Percentiles rank a stretch among this genome's conserved stretches.
Conservation (phyloP, 1,140 invertebrate genomes). For the Platorchestia sp. region DNA sequence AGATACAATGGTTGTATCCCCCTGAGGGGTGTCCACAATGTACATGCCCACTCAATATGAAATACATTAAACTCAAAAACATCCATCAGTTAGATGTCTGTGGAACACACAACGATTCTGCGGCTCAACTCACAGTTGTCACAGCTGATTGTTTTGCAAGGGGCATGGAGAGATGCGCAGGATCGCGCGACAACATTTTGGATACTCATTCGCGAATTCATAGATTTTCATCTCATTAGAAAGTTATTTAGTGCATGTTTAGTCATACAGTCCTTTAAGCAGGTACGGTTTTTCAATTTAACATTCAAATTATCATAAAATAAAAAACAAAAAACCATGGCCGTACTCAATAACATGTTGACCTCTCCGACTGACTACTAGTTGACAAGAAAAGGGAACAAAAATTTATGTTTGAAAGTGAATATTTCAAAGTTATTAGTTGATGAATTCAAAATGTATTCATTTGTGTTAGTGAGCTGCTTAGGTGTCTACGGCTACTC, state of each 20-base stretch:
- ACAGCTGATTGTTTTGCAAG: neutral
- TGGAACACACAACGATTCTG: no score
- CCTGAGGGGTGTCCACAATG: no score
- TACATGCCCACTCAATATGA: no score
- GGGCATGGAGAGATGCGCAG: neutral
- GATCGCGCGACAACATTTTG: neutral
- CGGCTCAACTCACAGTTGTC: no score
- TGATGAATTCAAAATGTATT: neutral
- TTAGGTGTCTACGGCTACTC: neutral
- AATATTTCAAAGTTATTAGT: no score
- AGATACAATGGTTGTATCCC: no score
- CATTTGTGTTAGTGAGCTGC: neutral
- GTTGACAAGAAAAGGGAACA: neutral
- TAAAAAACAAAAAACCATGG: no score
- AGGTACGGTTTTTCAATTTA: neutral
- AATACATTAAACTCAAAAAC: no score
- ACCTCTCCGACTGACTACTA: neutral
- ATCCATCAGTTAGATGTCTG: no score
- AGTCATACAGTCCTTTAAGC: neutral
- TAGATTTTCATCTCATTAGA: neutral
- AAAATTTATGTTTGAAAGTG: no score
- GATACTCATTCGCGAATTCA: neutral
- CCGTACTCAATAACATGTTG: neutral
- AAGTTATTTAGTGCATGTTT: neutral
- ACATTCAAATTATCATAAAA: no score